Evolutionary conservation across 2,113 vertebrate genomes (phyloP).

Genomic region (Chroicocephalus ridibundus): DNA sequence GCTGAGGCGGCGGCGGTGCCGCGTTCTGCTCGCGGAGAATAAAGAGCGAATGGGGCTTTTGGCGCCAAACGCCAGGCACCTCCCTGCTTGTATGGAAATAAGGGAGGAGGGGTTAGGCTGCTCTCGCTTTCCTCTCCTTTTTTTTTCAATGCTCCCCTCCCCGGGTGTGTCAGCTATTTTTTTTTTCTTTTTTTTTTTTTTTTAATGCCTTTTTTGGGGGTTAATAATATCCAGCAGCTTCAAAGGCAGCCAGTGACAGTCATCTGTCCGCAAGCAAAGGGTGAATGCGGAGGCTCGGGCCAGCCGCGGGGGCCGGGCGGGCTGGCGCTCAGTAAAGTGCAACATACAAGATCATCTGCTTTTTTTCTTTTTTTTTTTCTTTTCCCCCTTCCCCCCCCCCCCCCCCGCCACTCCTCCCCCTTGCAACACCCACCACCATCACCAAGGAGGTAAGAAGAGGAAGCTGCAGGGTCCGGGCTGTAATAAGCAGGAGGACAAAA

Average conservation of each 20-base stretch:
- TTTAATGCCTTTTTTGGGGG: neutral
- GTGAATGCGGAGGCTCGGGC: constrained; percentile 63
- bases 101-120: constrained; percentile 56
- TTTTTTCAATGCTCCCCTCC: neutral
- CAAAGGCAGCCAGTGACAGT: constrained; percentile 74
- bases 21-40: constrained; percentile 9
- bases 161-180: constrained; percentile 65
- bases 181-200: neutral
- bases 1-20: neutral
- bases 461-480: constrained; percentile 45
- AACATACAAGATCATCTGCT: constrained; percentile 32
- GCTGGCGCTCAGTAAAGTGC: constrained; percentile 37
- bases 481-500: neutral
- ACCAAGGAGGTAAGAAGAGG: constrained; percentile 63
- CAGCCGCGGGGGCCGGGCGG: neutral
- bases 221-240: constrained; percentile 78
- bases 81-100: constrained; percentile 75
- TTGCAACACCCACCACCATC: constrained; percentile 54
- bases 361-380: neutral
- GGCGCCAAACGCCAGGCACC: constrained; percentile 78
- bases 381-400: neutral
- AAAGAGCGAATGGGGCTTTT: constrained; percentile 70
- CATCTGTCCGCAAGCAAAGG: constrained; percentile 71
- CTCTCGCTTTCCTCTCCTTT: neutral
- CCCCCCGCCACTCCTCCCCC: constrained; percentile 17